Conservation (phyloP, 2,888 invertebrate species). For the Ypsolopha sequella region DNA sequence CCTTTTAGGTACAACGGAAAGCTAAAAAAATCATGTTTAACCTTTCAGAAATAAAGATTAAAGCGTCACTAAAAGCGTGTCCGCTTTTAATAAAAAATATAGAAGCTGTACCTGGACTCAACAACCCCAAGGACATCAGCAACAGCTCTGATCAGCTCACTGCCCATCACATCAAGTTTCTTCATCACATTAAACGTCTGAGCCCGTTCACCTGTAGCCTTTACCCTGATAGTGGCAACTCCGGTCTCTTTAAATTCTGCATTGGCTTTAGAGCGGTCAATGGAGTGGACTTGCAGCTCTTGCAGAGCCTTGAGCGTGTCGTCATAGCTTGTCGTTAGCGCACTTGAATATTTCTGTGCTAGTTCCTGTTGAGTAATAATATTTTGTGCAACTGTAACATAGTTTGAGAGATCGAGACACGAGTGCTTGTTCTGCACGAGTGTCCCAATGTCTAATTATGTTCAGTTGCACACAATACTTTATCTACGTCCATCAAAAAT, state of each 20-base stretch:
- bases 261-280: slow-evolving; percentile 79
- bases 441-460: no score
- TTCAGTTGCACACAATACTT: no score
- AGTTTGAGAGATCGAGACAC: no score
- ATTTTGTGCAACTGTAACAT: no score
- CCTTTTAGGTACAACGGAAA: no score
- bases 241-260: slow-evolving; percentile 78
- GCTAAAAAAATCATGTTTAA: no score
- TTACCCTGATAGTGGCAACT: slow-evolving; percentile 78
- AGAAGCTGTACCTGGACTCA: slow-evolving; percentile 47
- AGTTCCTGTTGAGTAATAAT: slow-evolving; percentile 62
- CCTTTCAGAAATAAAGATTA: no score
- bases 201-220: slow-evolving; percentile 69
- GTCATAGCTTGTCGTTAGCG: slow-evolving; percentile 62
- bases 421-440: no score
- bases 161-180: slow-evolving; percentile 61
- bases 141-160: slow-evolving; percentile 67
- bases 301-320: slow-evolving; percentile 67
- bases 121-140: slow-evolving; percentile 52
- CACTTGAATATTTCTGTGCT: slow-evolving; percentile 68
- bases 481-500: no score
- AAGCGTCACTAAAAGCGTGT: no score
- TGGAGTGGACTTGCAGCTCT: slow-evolving; percentile 76
- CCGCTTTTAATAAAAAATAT: no score
- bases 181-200: slow-evolving; percentile 66